Base-by-base conservation (phyloP, 2,888 invertebrate genomes). In the Epistrophella euchroma region DNA sequence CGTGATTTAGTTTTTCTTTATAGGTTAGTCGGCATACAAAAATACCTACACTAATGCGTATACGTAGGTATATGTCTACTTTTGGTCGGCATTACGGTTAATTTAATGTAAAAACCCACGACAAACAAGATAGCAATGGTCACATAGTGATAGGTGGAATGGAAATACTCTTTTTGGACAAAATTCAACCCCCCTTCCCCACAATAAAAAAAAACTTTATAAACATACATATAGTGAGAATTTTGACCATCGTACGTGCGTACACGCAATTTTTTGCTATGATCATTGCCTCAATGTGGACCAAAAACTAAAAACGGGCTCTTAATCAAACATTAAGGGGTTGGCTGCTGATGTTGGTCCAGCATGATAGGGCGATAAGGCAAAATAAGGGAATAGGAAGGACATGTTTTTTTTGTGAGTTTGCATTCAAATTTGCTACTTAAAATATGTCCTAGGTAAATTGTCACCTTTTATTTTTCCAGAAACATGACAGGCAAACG, bases 401-500 rank as follows among this genome's bases (percentile, higher is more conserved):
- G 17, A 10, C 6, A 40, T 60, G 60, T 40, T 32, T 70, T 80
- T 72, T 80, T 66, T 85, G 81, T 81, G 85, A 70, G 85, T 86
- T 86, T 82, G 86, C 86, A 82, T 82, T 75, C 70, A 82, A 86
- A 86, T 77, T 82, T 82, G 86, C 86, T 82, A 66, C 58, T 86
- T 86, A 86, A 82, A 86, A 74, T 78, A 82, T 86, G 77, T 78
- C 74, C 82, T 74, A 86, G 86, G 86, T 86, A 86, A 82, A 86
- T 86, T 86, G 86, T 86, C 86, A 86, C 86, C 86, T 86, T 66
- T 66, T 66, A 66, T 82, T 76, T 82, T 76, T 40, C 13, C 2
- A 43, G 7, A 22, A 40, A 40, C 78, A 70, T 73, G 74, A 85
- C 70, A 73, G 47, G 70, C 60, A 58, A 58, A 64, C 40, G 70